A percentile compares a stretch with the other conserved stretches of the same genome.
These are phyloP conservation scores for Salticus scenicus DNA, from an alignment of 2,888 invertebrate genomes.

Conservation along the genomic window DNA sequence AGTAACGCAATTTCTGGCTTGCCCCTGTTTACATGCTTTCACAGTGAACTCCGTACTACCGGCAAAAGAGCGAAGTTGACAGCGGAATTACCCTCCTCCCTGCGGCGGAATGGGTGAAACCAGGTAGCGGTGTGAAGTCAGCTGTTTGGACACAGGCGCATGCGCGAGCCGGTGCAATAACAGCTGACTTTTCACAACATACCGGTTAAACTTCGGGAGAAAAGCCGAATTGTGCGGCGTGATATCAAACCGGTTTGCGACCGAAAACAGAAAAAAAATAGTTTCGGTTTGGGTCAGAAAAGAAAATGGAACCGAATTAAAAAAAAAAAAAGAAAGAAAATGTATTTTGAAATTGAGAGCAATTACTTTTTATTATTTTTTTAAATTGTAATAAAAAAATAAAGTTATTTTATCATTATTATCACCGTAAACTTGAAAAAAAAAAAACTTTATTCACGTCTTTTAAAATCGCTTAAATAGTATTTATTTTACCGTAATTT, in stretches of 20 bases:
- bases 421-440: too few species aligned
- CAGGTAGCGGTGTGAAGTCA: slow-evolving; percentile 66
- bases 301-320: too few species aligned
- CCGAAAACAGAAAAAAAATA: neutral
- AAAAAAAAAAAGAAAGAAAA: too few species aligned
- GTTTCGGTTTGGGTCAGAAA: neutral
- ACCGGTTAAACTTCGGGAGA: slow-evolving; percentile 13
- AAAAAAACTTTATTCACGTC: too few species aligned
- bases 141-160: slow-evolving; percentile 46
- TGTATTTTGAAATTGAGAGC: too few species aligned
- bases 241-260: neutral
- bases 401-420: too few species aligned
- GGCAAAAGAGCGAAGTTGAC: slow-evolving; percentile 29
- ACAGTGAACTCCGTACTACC: slow-evolving; percentile 4
- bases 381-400: too few species aligned
- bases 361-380: too few species aligned
- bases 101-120: slow-evolving; percentile 48
- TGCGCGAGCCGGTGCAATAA: slow-evolving; percentile 47
- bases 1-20: too few species aligned
- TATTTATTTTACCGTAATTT: too few species aligned
- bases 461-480: too few species aligned
- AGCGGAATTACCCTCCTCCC: slow-evolving; percentile 2
- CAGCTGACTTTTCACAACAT: slow-evolving; percentile 66
- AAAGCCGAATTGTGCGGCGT: neutral
- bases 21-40: slow-evolving; percentile 1